Evolutionary conservation across 2,888 invertebrate genomes (phyloP).

Genomic region (Platynereis dumerilii): DNA sequence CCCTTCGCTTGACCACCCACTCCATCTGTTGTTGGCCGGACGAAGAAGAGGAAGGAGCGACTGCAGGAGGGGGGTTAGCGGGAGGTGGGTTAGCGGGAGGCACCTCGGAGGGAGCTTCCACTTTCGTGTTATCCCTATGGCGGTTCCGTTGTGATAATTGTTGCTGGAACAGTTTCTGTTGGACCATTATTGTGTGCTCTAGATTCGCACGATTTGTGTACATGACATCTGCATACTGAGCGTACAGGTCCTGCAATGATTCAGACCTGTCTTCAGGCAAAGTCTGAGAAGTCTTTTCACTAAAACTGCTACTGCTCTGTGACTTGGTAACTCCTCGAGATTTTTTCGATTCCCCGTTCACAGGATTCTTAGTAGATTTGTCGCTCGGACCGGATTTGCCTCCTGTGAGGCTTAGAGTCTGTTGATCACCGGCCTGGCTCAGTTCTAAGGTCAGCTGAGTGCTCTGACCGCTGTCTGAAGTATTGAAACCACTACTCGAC

Average conservation of each 20-base stretch:
- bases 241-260: slow-evolving; percentile 55
- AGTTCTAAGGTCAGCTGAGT: slow-evolving; percentile 61
- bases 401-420: slow-evolving; percentile 48
- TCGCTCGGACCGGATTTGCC: slow-evolving; percentile 47
- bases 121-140: no score
- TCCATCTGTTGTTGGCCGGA: slow-evolving; percentile 51
- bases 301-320: slow-evolving; percentile 24
- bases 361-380: slow-evolving; percentile 11
- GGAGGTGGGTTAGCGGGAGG: not conserved
- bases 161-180: slow-evolving; percentile 69
- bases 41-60: not conserved
- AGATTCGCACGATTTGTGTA: slow-evolving; percentile 75
- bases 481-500: slow-evolving; percentile 74
- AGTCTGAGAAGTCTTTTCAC: slow-evolving; percentile 33
- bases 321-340: slow-evolving; percentile 26
- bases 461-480: slow-evolving; percentile 76
- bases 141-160: slow-evolving; percentile 43
- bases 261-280: slow-evolving; percentile 19
- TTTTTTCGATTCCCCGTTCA: slow-evolving; percentile 20
- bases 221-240: slow-evolving; percentile 70
- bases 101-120: not conserved
- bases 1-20: slow-evolving; percentile 79
- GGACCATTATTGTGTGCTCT: slow-evolving; percentile 74
- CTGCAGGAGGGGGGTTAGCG: not conserved
- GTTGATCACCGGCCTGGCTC: slow-evolving; percentile 50